A percentile compares a stretch with the other conserved stretches of the same genome.
Conservation (phyloP, 1,140 invertebrate species). For the Drosophila littoralis region DNA sequence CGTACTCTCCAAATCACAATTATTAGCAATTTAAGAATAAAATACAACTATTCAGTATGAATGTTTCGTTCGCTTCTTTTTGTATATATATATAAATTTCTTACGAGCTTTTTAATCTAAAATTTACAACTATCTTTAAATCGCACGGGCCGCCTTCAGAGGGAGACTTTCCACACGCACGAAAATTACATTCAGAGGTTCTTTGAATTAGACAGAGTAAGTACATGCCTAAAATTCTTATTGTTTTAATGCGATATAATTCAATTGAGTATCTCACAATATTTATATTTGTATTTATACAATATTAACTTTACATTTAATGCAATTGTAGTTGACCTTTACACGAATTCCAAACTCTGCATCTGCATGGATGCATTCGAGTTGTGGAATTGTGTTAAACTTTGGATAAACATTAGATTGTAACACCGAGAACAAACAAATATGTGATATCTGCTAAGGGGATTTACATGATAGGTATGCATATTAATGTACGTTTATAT, state of each 20-base stretch:
- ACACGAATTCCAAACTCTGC: constrained; percentile 44
- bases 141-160: constrained; percentile 34
- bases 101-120: constrained; percentile 60
- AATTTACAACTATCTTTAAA: constrained; percentile 53
- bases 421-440: constrained; percentile 74
- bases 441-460: constrained; percentile 73
- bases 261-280: constrained; percentile 47
- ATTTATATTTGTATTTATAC: constrained; percentile 53
- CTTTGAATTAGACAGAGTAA: constrained; percentile 36
- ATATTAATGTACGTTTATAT: constrained; percentile 7
- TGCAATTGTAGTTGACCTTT: constrained; percentile 61
- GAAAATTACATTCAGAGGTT: constrained; percentile 61
- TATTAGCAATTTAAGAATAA: constrained; percentile 83
- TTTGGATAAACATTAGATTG: constrained; percentile 51
- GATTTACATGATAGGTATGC: constrained; percentile 38
- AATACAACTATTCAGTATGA: constrained; percentile 70
- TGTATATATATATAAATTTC: constrained; percentile 75
- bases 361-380: constrained; percentile 16
- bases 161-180: constrained; percentile 22
- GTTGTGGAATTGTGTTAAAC: constrained; percentile 48
- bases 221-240: constrained; percentile 47
- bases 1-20: constrained; percentile 83
- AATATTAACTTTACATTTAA: constrained; percentile 68
- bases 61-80: constrained; percentile 46
- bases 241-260: constrained; percentile 29